These are phyloP conservation scores for Nestor notabilis DNA, from an alignment of 2,113 vertebrate species.

Conservation along the genomic window DNA sequence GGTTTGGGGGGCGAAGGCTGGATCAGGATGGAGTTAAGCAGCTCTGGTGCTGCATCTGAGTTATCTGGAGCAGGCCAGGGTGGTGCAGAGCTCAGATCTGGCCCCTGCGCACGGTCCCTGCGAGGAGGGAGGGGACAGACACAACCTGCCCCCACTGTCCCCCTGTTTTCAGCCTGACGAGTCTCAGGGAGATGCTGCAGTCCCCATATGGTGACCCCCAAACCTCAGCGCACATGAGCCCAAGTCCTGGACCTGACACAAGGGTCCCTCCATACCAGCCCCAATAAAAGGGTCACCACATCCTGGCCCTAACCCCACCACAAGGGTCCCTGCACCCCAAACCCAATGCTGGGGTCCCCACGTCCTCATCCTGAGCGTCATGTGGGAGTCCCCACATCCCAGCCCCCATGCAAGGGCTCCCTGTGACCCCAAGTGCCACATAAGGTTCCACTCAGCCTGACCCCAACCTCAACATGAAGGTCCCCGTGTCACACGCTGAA, in stretches of 20 bases:
- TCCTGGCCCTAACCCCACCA: background rate
- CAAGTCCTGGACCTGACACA: fast-evolving
- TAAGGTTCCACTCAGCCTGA: background rate
- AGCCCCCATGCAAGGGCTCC: background rate
- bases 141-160: background rate
- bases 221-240: background rate
- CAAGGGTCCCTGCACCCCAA: background rate
- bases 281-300: background rate
- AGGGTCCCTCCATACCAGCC: fast-evolving
- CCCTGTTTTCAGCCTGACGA: background rate
- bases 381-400: fast-evolving
- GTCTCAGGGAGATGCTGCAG: fast-evolving
- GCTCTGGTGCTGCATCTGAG: background rate
- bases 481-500: background rate
- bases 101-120: background rate
- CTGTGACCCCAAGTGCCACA: background rate
- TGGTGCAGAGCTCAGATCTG: background rate
- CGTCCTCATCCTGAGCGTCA: no score
- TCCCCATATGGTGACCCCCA: fast-evolving
- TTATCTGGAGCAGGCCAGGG: background rate
- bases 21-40: background rate
- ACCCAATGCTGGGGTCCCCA: background rate
- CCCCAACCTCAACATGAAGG: no score
- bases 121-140: background rate
- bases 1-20: background rate